phyloP scores from a whole-genome alignment of 2,888 invertebrate genomes.

The Quadroppia sp. region DNA sequence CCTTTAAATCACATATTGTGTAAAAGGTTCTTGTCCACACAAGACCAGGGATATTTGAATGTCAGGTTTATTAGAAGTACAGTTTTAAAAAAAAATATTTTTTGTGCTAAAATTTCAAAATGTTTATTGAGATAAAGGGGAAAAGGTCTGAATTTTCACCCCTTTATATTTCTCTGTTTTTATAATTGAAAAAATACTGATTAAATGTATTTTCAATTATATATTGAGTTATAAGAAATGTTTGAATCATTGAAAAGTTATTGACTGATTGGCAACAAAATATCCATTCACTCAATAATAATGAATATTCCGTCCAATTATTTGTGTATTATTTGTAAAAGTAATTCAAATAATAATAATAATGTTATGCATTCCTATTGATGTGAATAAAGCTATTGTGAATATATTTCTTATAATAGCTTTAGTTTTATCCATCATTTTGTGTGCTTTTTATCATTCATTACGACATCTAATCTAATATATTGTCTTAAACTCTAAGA shows the following conservation, averaged over 20 bases:
- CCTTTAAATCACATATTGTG: no score
- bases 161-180: no score
- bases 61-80: no score
- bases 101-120: no score
- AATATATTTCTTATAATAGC: not conserved
- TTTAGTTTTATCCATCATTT: not conserved
- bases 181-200: not conserved
- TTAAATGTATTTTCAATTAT: no score
- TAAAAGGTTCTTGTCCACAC: no score
- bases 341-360: conserved; percentile 14
- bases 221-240: not conserved
- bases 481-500: no score
- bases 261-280: conserved; percentile 3
- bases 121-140: no score
- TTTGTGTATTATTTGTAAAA: conserved; percentile 25
- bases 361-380: conserved; percentile 36
- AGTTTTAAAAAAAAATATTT: no score
- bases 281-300: conserved; percentile 15
- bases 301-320: conserved; percentile 26
- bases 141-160: no score
- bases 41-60: no score
- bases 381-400: conserved; percentile 1
- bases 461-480: not conserved
- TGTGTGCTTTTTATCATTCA: conserved; percentile 19
- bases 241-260: not conserved